Conservation (phyloP, 1,140 invertebrate genomes). For the Sinella curviseta region DNA sequence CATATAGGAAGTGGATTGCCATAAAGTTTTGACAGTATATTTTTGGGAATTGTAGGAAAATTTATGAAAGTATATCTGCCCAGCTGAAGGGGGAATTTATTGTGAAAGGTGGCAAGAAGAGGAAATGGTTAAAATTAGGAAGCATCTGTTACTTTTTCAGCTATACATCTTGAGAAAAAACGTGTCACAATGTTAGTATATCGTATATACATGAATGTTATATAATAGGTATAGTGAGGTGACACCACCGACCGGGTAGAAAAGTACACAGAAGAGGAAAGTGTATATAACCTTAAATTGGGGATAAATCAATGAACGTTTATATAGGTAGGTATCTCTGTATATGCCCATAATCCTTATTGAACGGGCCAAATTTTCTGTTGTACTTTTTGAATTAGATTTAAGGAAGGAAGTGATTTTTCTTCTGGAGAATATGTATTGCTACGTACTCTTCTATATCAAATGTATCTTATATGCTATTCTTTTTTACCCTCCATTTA, state of each 20-base stretch:
- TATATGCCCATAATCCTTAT: background rate
- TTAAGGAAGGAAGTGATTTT: conserved; percentile 21
- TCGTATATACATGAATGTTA: no score
- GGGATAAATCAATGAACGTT: background rate
- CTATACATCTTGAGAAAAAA: background rate
- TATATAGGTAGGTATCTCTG: background rate
- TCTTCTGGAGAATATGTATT: background rate
- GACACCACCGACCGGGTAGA: no score
- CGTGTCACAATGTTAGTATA: background rate
- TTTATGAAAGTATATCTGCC: no score
- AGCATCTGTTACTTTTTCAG: conserved; percentile 15
- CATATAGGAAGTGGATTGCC: conserved; percentile 10
- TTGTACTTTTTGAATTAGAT: background rate
- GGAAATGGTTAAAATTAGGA: conserved; percentile 18
- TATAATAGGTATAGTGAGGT: no score
- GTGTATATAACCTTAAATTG: no score
- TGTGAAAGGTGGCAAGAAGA: conserved; percentile 16
- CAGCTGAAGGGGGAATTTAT: conserved; percentile 16
- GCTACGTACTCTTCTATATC: background rate
- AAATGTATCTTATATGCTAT: background rate
- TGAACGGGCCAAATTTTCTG: no score
- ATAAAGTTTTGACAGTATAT: conserved; percentile 16
- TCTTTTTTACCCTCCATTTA: background rate
- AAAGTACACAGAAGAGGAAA: no score
- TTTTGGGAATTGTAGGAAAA: background rate